A percentile compares a stretch with the other conserved stretches of the same genome.
These are phyloP conservation scores for Lacerta viridis DNA, from an alignment of 2,797 vertebrate genomes.

Conservation along the genomic window DNA sequence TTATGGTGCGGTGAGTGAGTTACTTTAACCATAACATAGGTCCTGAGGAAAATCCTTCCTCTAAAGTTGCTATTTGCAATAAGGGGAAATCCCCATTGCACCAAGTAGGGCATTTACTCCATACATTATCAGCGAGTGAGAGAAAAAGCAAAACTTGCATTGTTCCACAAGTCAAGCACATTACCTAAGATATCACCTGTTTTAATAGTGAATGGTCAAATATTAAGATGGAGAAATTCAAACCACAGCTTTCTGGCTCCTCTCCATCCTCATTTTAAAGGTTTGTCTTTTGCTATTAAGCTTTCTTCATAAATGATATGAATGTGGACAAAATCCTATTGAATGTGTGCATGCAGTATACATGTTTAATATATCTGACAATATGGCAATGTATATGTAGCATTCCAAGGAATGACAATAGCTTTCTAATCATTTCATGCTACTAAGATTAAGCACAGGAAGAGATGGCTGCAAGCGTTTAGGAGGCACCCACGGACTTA, in stretches of 20 bases:
- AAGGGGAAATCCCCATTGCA: too few species aligned
- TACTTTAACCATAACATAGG: too few species aligned
- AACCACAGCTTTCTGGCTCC: background rate
- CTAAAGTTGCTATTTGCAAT: too few species aligned
- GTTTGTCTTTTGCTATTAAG: background rate
- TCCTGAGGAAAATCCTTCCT: too few species aligned
- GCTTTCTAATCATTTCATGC: background rate
- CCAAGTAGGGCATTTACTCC: background rate
- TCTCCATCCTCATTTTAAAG: background rate
- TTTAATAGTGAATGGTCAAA: background rate
- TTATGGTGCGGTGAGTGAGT: too few species aligned
- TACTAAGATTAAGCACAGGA: background rate
- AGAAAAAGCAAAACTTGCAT: background rate
- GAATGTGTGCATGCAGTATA: background rate
- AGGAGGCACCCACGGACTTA: conserved; percentile 13
- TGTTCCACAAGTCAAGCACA: background rate
- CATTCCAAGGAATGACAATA: conserved; percentile 6
- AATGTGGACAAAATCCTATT: background rate
- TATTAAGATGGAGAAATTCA: background rate
- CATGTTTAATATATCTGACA: background rate
- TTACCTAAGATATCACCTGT: background rate
- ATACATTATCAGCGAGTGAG: background rate
- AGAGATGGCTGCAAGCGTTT: background rate
- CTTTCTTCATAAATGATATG: background rate
- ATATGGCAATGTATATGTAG: background rate